phyloP scores from a whole-genome alignment of 2,113 vertebrate species.

The Centropus unirufus region DNA sequence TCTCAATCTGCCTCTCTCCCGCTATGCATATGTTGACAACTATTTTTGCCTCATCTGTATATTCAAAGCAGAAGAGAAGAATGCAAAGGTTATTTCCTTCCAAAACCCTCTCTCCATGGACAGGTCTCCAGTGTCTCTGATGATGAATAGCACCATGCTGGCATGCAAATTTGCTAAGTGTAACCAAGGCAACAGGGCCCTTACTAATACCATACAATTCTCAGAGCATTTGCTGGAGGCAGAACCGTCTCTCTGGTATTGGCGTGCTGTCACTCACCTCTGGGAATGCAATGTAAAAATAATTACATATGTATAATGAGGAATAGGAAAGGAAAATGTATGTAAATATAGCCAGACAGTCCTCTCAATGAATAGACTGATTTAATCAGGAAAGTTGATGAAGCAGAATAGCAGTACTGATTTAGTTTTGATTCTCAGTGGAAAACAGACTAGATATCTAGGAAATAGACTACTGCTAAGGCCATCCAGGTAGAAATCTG shows the following conservation, averaged over 20 bases:
- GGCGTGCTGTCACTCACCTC: not conserved
- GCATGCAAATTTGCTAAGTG: slow-evolving; percentile 55
- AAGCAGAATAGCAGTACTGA: not conserved
- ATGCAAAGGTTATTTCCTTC: slow-evolving; percentile 39
- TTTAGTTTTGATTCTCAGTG: not conserved
- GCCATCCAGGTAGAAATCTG: not conserved
- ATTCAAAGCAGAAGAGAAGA: slow-evolving; percentile 25
- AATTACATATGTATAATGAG: slow-evolving; percentile 19
- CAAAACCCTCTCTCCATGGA: slow-evolving; percentile 12
- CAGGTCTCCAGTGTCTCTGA: not conserved
- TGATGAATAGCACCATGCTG: slow-evolving; percentile 20
- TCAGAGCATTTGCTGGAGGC: slow-evolving; percentile 28
- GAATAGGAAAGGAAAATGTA: not conserved
- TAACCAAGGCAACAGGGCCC: slow-evolving; percentile 59
- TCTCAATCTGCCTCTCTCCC: not conserved
- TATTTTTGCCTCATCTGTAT: not conserved
- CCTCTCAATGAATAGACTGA: not conserved
- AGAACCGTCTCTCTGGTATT: slow-evolving; percentile 1
- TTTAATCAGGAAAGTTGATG: not conserved
- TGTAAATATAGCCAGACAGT: not conserved
- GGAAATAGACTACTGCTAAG: not conserved
- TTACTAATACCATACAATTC: not conserved
- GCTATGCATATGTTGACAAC: not conserved
- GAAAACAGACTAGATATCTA: not conserved
- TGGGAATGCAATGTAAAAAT: slow-evolving; percentile 20